These are phyloP conservation scores for Marcusenius ussheri DNA, from an alignment of 2,113 vertebrate genomes.

Conservation along the genomic window DNA sequence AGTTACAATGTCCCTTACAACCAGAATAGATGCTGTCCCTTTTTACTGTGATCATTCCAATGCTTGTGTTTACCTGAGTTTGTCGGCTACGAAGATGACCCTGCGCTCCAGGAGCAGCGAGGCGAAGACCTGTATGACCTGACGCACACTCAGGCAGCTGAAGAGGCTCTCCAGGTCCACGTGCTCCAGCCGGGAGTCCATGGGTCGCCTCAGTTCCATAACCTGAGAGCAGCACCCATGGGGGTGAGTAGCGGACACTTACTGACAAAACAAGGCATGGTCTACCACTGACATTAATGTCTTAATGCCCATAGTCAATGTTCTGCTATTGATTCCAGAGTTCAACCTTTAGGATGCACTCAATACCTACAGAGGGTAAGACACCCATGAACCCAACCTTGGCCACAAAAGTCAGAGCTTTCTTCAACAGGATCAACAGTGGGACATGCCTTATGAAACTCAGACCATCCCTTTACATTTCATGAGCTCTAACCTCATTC, in stretches of 20 bases:
- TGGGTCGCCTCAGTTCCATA: slow-evolving; percentile 87
- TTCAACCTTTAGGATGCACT: background rate
- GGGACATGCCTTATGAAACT: background rate
- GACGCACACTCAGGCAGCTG: slow-evolving; percentile 81
- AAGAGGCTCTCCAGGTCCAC: slow-evolving; percentile 97
- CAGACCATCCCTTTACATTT: background rate
- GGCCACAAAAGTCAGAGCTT: background rate
- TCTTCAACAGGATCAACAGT: background rate
- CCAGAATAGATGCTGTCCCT: background rate
- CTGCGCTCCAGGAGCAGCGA: slow-evolving; percentile 88
- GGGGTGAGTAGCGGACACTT: background rate
- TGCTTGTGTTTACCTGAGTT: slow-evolving; percentile 75
- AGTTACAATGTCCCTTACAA: background rate
- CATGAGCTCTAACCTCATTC: slow-evolving; percentile 75
- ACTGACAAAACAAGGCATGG: background rate
- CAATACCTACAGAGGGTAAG: background rate
- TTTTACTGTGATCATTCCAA: too few relatives aligned
- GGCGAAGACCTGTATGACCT: slow-evolving; percentile 91
- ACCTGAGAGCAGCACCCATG: slow-evolving; percentile 57
- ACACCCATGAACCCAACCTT: background rate
- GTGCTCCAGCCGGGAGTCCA: slow-evolving; percentile 89
- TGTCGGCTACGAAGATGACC: slow-evolving; percentile 95
- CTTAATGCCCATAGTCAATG: background rate
- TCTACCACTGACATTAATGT: background rate
- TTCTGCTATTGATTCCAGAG: background rate